A percentile compares a stretch with the other conserved stretches of the same genome.
phyloP scores from a whole-genome alignment of 2,888 invertebrate genomes.

The Aelia acuminata region DNA sequence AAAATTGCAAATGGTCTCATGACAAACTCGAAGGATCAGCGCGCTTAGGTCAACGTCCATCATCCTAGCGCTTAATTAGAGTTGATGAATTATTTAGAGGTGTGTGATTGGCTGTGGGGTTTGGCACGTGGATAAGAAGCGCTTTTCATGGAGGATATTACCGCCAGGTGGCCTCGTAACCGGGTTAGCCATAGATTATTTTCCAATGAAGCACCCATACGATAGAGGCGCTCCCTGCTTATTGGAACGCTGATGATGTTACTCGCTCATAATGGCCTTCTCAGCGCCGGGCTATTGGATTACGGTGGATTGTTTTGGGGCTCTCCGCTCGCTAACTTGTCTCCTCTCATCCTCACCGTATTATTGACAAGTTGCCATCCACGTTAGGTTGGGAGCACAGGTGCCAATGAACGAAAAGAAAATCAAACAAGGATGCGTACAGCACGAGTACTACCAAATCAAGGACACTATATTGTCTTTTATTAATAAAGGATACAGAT shows the following conservation, averaged over 20 bases:
- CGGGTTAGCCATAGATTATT: neutral
- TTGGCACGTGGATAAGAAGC: neutral
- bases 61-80: neutral
- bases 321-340: neutral
- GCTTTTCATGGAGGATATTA: neutral
- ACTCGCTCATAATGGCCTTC: neutral
- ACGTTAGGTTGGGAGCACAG: too few species aligned
- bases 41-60: neutral
- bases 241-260: conserved; percentile 1
- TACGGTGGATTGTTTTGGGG: conserved; percentile 24
- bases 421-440: too few species aligned
- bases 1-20: neutral
- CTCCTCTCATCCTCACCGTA: neutral
- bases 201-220: neutral
- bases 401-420: too few species aligned
- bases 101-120: neutral
- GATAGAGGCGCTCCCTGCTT: neutral
- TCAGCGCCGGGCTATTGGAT: neutral
- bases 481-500: too few species aligned
- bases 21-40: neutral
- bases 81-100: neutral
- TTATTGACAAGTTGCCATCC: neutral
- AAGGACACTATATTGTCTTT: too few species aligned
- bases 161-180: neutral
- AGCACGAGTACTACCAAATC: too few species aligned